These are phyloP conservation scores for Brachylomia viminalis DNA, from an alignment of 2,888 invertebrate species.

Conservation along the genomic window DNA sequence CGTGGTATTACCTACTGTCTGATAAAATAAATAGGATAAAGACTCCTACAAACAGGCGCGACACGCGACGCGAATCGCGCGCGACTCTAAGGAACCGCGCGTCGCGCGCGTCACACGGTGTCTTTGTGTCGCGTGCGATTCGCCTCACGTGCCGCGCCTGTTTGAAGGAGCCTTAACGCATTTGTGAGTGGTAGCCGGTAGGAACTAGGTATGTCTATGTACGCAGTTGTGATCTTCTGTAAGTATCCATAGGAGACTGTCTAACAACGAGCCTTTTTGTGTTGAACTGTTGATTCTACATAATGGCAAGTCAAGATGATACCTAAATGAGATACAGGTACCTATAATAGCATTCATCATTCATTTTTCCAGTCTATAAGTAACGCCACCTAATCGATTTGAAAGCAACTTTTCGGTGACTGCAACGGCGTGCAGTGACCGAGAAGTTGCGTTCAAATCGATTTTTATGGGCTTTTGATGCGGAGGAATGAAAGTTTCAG, in stretches of 20 bases:
- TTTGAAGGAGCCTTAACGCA: too few relatives aligned
- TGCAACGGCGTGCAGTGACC: constrained; percentile 19
- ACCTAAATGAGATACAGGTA: too few relatives aligned
- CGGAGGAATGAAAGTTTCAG: background rate
- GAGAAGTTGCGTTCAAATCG: constrained; percentile 3
- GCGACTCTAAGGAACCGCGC: too few relatives aligned
- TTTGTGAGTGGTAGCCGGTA: background rate
- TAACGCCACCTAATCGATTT: too few relatives aligned
- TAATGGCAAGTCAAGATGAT: background rate
- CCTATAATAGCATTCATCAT: background rate
- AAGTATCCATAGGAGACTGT: background rate
- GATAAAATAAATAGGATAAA: constrained; percentile 15
- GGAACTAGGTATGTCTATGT: background rate
- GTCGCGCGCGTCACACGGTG: too few relatives aligned
- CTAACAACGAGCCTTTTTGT: constrained; percentile 3
- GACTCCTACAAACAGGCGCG: too few relatives aligned
- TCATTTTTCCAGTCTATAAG: constrained; percentile 6
- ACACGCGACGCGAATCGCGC: too few relatives aligned
- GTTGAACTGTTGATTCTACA: background rate
- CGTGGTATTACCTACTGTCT: background rate
- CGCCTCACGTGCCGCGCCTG: too few relatives aligned
- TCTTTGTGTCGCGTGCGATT: too few relatives aligned
- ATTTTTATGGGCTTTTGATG: background rate
- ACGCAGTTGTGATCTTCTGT: background rate
- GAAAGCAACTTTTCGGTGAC: too few relatives aligned